phyloP scores from a whole-genome alignment of 2,888 invertebrate genomes.

The Meliscaeva auricollis region DNA sequence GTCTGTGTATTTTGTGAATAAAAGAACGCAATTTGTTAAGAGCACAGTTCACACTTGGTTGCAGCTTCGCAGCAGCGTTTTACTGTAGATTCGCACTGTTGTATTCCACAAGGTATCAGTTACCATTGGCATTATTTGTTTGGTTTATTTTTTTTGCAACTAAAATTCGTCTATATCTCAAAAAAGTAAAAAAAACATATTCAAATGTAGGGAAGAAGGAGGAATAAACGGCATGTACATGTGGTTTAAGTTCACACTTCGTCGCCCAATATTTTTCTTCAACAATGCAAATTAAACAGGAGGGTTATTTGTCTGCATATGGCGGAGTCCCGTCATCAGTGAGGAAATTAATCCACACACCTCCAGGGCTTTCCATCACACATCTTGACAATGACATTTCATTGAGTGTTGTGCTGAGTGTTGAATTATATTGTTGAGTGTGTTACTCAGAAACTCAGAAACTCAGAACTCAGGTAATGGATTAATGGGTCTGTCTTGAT shows the following conservation, averaged over 20 bases:
- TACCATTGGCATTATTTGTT: slow-evolving; percentile 61
- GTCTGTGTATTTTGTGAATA: slow-evolving; percentile 7
- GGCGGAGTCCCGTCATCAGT: slow-evolving; percentile 6
- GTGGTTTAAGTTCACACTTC: slow-evolving; percentile 68
- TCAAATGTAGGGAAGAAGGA: background rate
- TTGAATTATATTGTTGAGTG: background rate
- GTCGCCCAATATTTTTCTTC: slow-evolving; percentile 62
- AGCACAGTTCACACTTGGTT: slow-evolving; percentile 59
- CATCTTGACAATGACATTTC: slow-evolving; percentile 51
- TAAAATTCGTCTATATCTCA: slow-evolving; percentile 55
- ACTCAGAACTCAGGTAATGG: slow-evolving; percentile 41
- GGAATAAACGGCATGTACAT: slow-evolving; percentile 27
- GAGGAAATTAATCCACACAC: slow-evolving; percentile 58
- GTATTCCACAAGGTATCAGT: slow-evolving; percentile 62
- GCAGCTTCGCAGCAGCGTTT: slow-evolving; percentile 14
- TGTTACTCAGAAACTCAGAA: slow-evolving; percentile 24
- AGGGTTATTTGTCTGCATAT: slow-evolving; percentile 44
- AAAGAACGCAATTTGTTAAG: slow-evolving; percentile 47
- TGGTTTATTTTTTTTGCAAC: slow-evolving; percentile 12
- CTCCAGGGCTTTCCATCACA: slow-evolving; percentile 36
- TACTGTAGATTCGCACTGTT: background rate
- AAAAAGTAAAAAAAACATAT: background rate
- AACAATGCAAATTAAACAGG: slow-evolving; percentile 54
- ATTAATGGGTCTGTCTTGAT: slow-evolving; percentile 44
- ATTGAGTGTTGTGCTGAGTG: slow-evolving; percentile 11